Base-by-base conservation (phyloP, 64 coral and sea anemone species). In the Pocillopora damicornis region DNA sequence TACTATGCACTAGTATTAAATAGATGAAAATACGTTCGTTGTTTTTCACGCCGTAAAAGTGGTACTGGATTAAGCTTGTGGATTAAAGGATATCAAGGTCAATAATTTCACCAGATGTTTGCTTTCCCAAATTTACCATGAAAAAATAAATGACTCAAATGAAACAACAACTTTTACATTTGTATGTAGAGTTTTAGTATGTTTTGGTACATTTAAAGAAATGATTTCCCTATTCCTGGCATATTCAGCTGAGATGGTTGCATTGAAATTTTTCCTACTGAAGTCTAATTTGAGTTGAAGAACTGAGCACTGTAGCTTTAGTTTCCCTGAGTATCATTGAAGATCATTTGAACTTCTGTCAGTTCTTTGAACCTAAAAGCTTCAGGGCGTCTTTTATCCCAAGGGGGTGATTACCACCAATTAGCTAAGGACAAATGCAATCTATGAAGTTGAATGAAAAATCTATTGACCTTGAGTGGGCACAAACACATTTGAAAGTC, bases 321-420 rank as follows among this genome's bases (percentile, higher is more conserved):
- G n/a, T 11, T 25, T 23, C 20, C 67, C 67, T 25, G n/a, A 23
- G 25, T 71, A 25, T 30, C 9, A 11, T 23, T 71, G 25, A 71
- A 25, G 67, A 71, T 26, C 22, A 71, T n/a, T 23, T 71, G 67
- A n/a, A 71, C 22, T 7, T 51, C 42, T 51, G 20, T 71, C 8
- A 11, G 22, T 71, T 23, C 18, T 60, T 60, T 5, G 57, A 13
- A 2, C 5, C 4, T 13, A 30, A 61, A 51, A 79, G 23, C 56
- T 60, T 60, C 0, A 58, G 20, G 11, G 26, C 57, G 18, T 37
- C 17, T 4, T 23, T 26, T 35, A 15, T 63, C 60, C 77, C 79
- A 81, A 63, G 63, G 79, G 15, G 59, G 25, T n/a, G 62, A 81
- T 81, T 35, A 81, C 15, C 13, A 64, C 79, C 26, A 81, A 63